Conservation (phyloP, 1,140 invertebrate species). For the Drosophila littoralis region DNA sequence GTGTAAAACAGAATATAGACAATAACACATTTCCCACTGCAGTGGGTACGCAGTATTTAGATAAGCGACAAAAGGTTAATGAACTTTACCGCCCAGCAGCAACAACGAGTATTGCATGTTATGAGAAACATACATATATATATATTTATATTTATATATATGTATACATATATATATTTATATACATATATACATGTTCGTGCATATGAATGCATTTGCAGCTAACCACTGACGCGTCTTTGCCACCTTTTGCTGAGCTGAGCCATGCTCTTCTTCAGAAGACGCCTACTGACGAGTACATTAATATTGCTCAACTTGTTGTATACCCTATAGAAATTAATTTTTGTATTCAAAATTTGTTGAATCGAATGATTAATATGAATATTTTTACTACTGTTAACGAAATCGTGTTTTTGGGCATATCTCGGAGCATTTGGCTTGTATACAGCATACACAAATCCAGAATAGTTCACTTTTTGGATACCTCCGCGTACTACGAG, state of each 20-base stretch:
- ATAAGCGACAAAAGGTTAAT: constrained; percentile 81
- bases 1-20: constrained; percentile 77
- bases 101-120: constrained; percentile 60
- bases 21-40: constrained; percentile 78
- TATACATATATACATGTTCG: neutral
- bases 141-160: constrained; percentile 9
- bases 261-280: constrained; percentile 37
- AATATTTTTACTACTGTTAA: too few relatives aligned
- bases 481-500: too few relatives aligned
- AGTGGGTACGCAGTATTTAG: constrained; percentile 57
- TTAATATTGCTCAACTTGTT: neutral
- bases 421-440: too few relatives aligned
- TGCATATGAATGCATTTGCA: constrained; percentile 43
- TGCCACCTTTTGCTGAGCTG: constrained; percentile 39
- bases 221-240: constrained; percentile 28
- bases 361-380: too few relatives aligned
- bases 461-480: too few relatives aligned
- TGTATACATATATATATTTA: neutral
- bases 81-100: constrained; percentile 75
- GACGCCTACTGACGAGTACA: constrained; percentile 1
- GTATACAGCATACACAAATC: too few relatives aligned
- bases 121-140: constrained; percentile 26
- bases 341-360: too few relatives aligned
- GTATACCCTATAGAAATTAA: neutral
- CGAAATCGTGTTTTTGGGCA: too few relatives aligned